Percentiles rank a stretch among this genome's conserved stretches.
phyloP scores from a whole-genome alignment of 2,113 vertebrate species.

The Sinocyclocheilus maitianheensis region DNA sequence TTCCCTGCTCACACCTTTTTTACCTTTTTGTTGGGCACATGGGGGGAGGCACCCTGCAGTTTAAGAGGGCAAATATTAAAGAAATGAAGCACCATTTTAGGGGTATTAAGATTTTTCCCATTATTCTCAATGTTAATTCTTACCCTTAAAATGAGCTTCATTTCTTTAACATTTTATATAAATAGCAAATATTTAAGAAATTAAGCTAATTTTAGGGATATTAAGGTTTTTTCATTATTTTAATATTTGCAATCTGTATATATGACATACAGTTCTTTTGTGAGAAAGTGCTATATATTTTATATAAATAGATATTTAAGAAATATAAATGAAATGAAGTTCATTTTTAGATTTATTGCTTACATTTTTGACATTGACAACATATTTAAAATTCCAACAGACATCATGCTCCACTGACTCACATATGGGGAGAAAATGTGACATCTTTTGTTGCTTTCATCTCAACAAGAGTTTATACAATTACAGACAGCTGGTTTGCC shows the following conservation, averaged over 20 bases:
- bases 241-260: too few relatives aligned
- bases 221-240: too few relatives aligned
- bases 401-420: neutral
- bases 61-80: constrained; percentile 37
- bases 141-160: too few relatives aligned
- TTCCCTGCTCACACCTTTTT: constrained; percentile 45
- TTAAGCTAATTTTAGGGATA: too few relatives aligned
- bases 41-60: constrained; percentile 45
- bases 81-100: too few relatives aligned
- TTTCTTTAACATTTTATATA: neutral
- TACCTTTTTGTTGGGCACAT: constrained; percentile 28
- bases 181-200: too few relatives aligned
- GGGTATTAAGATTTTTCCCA: too few relatives aligned
- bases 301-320: too few relatives aligned
- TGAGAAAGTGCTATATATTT: neutral
- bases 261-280: too few relatives aligned
- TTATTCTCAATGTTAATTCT: too few relatives aligned
- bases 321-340: too few relatives aligned
- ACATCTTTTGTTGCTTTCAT: neutral
- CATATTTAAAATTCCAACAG: neutral
- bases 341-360: too few relatives aligned
- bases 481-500: constrained; percentile 28
- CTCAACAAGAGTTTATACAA: neutral
- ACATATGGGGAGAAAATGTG: neutral
- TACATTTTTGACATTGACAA: neutral